phyloP scores from a whole-genome alignment of 2,888 invertebrate genomes.

The Poecilobothrus nobilitatus region DNA sequence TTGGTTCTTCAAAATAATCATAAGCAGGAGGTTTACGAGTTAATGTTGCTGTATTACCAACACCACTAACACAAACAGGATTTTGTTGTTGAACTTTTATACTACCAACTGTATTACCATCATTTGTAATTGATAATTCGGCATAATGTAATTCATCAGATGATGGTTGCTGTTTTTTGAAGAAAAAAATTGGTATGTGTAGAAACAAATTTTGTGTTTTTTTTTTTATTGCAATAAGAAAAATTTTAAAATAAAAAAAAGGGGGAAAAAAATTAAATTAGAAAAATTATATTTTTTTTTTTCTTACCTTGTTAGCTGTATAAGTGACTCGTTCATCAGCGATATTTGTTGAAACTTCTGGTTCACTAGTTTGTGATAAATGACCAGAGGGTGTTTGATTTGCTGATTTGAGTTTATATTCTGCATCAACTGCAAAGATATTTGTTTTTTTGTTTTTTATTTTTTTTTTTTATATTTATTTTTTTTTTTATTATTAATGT shows the following conservation, averaged over 20 bases:
- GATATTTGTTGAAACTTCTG: constrained; percentile 42
- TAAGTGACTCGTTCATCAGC: constrained; percentile 35
- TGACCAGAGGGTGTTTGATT: constrained; percentile 57
- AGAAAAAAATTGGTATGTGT: not conserved
- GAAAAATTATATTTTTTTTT: constrained; percentile 8
- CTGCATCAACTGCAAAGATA: constrained; percentile 49
- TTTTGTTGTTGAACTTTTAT: constrained; percentile 27
- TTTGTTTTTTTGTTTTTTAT: constrained; percentile 8
- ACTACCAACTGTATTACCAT: constrained; percentile 24
- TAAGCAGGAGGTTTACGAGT: constrained; percentile 37
- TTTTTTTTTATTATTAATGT: constrained; percentile 7
- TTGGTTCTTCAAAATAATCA: constrained; percentile 53
- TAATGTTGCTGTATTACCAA: constrained; percentile 16
- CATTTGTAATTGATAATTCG: constrained; percentile 36
- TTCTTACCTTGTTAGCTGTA: constrained; percentile 38
- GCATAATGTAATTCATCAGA: constrained; percentile 43
- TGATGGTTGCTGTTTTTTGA: constrained; percentile 5
- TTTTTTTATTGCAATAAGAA: constrained; percentile 27
- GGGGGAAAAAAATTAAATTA: constrained; percentile 1
- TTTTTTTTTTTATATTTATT: not conserved
- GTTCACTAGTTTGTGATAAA: constrained; percentile 43
- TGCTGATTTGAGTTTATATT: constrained; percentile 63
- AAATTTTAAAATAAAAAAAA: not conserved
- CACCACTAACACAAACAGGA: constrained; percentile 22
- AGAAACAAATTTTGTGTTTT: no score